Conservation (phyloP, 2,797 vertebrate genomes). For the Diceros bicornis region DNA sequence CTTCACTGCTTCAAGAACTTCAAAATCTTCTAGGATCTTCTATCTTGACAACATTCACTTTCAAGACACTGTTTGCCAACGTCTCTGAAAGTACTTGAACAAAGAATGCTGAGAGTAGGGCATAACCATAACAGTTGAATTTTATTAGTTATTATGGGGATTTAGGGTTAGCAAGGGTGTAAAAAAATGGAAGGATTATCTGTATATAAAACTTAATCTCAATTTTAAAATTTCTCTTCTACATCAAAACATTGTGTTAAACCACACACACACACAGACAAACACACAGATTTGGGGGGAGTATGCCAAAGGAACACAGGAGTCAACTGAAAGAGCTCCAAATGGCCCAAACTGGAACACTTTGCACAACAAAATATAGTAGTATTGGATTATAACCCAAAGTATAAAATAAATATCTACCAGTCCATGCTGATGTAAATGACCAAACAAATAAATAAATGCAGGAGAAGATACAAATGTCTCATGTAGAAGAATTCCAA, state of each 20-base stretch:
- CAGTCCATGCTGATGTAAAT: not conserved
- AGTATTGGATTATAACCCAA: not conserved
- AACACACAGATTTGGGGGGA: not conserved
- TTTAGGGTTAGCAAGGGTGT: not conserved
- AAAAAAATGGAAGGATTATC: conserved; percentile 21
- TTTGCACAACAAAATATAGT: not conserved
- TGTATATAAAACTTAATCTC: not conserved
- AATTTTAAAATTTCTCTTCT: not conserved
- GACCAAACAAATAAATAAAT: not conserved
- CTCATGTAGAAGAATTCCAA: not conserved
- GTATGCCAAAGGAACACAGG: not conserved
- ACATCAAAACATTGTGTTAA: not conserved
- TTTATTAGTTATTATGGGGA: not conserved
- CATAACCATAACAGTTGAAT: not conserved
- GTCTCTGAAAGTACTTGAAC: not conserved
- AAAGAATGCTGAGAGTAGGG: not conserved
- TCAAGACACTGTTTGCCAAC: not conserved
- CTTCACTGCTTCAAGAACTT: conserved; percentile 14
- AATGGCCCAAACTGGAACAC: not conserved
- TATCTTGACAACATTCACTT: not conserved
- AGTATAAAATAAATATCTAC: not conserved
- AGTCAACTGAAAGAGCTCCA: not conserved
- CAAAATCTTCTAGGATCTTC: conserved; percentile 6
- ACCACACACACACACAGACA: not conserved
- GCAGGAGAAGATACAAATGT: not conserved